Evolutionary conservation across 1,140 invertebrate genomes (phyloP), one percentile per base, ranked within the genome.

Genomic region (Nephila pilipes): DNA sequence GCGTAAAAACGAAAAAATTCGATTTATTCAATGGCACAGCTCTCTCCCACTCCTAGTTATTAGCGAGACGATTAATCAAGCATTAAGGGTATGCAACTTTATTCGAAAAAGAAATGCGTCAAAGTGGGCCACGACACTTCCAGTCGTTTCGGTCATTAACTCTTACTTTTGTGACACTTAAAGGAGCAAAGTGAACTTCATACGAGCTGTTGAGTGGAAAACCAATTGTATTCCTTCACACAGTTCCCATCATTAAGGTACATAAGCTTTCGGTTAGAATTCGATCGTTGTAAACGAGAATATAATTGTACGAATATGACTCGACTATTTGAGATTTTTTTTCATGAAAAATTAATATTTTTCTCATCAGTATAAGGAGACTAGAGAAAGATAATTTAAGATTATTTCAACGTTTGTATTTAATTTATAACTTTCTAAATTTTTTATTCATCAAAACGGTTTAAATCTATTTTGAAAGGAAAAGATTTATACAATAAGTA

Each of bases 91-190:
- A 25, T 14, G 46, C 38, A 75, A 14, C 65, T 75, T 32, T 75
- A 16, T 75, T 18, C 29, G 3, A 16, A 20, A 65, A 75, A 75
- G 65, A 75, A 75, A 75, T 29, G 25, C 65, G 16, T 32, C 65
- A 32, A 75, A 75, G 65, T 75, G 65, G 65, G 65, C 32, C 65
- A 75, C 65, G 65, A 75, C 65, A 75, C 65, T 75, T 75, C 29
- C 65, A 75, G 65, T 75, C 65, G 29, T 75, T 75, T 75, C 65
- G 65, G 65, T 75, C 65, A 75, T 75, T 75, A 75, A 75, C 65
- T 75, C 65, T 75, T 75, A 18, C 65, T 65, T 25, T 65, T 65
- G 60, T 32, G 14, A 29, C 65, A 75, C 25, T 75, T 32, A 32
- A 25, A 16, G 29, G 29, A 32, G 12, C 16, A 22, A 58, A 16